Evolutionary conservation across 2,888 invertebrate genomes (phyloP).

Genomic region (Acanthoscelides obtectus): DNA sequence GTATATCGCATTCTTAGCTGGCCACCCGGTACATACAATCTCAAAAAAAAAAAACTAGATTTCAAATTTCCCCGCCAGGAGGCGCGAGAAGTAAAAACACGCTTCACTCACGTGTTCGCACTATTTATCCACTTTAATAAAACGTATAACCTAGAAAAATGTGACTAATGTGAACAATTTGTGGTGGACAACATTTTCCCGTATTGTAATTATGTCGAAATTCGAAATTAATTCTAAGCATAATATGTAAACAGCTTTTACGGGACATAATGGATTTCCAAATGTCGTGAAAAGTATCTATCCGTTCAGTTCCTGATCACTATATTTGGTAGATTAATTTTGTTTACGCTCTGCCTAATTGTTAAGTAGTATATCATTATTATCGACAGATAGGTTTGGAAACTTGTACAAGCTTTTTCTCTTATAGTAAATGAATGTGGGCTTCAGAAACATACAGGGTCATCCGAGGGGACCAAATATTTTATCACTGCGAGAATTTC

Average conservation of each 20-base stretch:
- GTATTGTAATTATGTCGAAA: background rate
- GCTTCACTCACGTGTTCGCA: background rate
- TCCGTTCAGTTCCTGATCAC: background rate
- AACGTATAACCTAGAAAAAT: background rate
- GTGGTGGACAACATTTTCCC: background rate
- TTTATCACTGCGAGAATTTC: too few relatives aligned
- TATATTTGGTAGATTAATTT: background rate
- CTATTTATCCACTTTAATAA: background rate
- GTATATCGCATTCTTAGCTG: too few relatives aligned
- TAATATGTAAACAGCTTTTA: background rate
- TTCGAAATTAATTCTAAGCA: background rate
- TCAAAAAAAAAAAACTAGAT: too few relatives aligned
- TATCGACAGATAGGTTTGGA: background rate
- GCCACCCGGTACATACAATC: too few relatives aligned
- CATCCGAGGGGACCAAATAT: too few relatives aligned
- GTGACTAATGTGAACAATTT: background rate
- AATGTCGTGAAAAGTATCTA: background rate
- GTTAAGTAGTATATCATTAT: background rate
- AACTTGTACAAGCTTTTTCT: background rate
- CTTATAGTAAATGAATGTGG: too few relatives aligned
- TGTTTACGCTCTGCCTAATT: background rate
- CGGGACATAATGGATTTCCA: background rate
- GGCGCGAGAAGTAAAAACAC: too few relatives aligned
- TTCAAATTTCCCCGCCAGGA: too few relatives aligned
- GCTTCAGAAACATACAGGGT: too few relatives aligned